These are phyloP conservation scores for Dallia pectoralis DNA, from an alignment of 2,797 vertebrate species.

Conservation along the genomic window DNA sequence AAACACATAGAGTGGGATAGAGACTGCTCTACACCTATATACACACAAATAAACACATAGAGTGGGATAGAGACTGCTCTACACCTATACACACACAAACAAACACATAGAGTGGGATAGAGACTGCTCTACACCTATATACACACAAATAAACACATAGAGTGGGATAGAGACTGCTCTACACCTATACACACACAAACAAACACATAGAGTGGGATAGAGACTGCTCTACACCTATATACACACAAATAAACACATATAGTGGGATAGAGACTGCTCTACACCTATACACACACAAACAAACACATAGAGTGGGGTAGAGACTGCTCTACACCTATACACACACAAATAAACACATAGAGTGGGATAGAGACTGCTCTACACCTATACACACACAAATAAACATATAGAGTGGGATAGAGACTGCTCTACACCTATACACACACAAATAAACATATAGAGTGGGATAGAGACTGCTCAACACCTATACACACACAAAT, in stretches of 20 bases:
- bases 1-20: constrained; percentile 70
- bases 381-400: constrained; percentile 60
- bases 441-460: no score
- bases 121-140: constrained; percentile 70
- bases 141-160: no score
- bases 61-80: constrained; percentile 70
- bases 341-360: no score
- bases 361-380: constrained; percentile 70
- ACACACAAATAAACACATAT: no score
- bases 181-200: constrained; percentile 60
- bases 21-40: constrained; percentile 70
- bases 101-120: constrained; percentile 70
- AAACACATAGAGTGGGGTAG: constrained; percentile 70
- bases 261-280: constrained; percentile 70
- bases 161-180: constrained; percentile 70
- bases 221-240: constrained; percentile 70
- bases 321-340: constrained; percentile 70
- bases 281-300: constrained; percentile 60
- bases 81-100: constrained; percentile 60
- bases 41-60: no score
- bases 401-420: constrained; percentile 70
- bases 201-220: constrained; percentile 70
- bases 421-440: constrained; percentile 70
- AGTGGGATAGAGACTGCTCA: constrained; percentile 70
- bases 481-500: constrained; percentile 60